Conservation (phyloP, 2,888 invertebrate species). For the Nephrotoma appendiculata region DNA sequence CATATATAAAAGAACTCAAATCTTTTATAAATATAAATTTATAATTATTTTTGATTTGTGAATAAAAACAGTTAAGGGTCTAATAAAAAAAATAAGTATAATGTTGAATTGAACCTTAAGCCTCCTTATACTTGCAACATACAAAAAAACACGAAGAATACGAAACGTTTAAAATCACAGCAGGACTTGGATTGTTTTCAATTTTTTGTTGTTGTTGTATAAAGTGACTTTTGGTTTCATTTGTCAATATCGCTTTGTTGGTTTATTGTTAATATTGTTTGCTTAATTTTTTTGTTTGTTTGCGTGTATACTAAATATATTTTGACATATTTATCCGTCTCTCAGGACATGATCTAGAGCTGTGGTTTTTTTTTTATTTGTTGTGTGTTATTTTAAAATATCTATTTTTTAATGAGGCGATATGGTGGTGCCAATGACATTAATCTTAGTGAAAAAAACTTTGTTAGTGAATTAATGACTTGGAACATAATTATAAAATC, state of each 20-base stretch:
- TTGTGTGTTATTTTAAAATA: not conserved
- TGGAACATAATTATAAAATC: not conserved
- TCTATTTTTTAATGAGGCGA: not conserved
- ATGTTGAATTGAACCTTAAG: not conserved
- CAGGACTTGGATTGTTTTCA: not conserved
- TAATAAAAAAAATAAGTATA: not conserved
- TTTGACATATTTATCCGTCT: not conserved
- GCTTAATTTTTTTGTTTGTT: not conserved
- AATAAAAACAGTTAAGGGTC: constrained; percentile 1
- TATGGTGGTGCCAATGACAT: not conserved
- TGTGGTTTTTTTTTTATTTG: not conserved
- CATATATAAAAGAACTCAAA: not conserved
- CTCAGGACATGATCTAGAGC: not conserved
- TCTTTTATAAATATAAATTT: not conserved
- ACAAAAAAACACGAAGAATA: not conserved
- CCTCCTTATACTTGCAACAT: not conserved
- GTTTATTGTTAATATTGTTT: not conserved
- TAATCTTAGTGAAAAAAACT: not conserved
- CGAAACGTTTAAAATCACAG: constrained; percentile 3
- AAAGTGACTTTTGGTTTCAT: constrained; percentile 1
- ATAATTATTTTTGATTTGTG: not conserved
- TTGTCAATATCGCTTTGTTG: not conserved
- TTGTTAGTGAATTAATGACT: not conserved
- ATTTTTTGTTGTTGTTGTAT: not conserved
- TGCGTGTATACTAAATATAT: not conserved